These are phyloP conservation scores for Oryzias celebensis DNA, from an alignment of 2,113 vertebrate genomes.

Conservation along the genomic window DNA sequence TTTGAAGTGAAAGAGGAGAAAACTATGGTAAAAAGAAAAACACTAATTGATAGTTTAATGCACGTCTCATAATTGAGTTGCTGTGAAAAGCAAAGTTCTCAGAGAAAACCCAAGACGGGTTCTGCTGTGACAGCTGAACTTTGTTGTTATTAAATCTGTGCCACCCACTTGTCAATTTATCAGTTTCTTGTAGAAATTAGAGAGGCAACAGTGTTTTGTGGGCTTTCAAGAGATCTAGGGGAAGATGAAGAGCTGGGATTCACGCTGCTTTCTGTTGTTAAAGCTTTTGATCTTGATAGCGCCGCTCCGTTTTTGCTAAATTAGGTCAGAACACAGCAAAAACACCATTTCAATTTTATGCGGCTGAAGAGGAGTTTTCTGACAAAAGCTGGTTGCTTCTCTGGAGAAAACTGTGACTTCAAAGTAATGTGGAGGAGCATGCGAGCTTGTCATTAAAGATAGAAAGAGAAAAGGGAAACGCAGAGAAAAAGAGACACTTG, in stretches of 20 bases:
- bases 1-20: conserved; percentile 1
- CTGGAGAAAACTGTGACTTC: conserved; percentile 42
- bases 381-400: conserved; percentile 31
- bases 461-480: conserved; percentile 14
- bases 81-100: conserved; percentile 21
- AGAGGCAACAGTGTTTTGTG: conserved; percentile 17
- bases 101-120: conserved; percentile 11
- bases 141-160: conserved; percentile 16
- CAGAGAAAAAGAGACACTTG: conserved; percentile 15
- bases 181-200: conserved; percentile 19
- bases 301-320: conserved; percentile 53
- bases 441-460: conserved; percentile 20
- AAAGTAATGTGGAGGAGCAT: conserved; percentile 44
- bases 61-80: conserved; percentile 3
- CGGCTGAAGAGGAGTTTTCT: conserved; percentile 37
- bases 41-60: conserved; percentile 13
- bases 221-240: conserved; percentile 32
- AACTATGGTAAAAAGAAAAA: neutral
- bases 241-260: conserved; percentile 19
- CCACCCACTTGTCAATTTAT: conserved; percentile 46
- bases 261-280: conserved; percentile 44
- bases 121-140: conserved; percentile 36
- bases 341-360: conserved; percentile 30
- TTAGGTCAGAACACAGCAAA: conserved; percentile 54
- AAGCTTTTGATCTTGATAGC: conserved; percentile 58